These are phyloP conservation scores for Carettochelys insculpta DNA, from an alignment of 2,113 vertebrate genomes.

Conservation along the genomic window DNA sequence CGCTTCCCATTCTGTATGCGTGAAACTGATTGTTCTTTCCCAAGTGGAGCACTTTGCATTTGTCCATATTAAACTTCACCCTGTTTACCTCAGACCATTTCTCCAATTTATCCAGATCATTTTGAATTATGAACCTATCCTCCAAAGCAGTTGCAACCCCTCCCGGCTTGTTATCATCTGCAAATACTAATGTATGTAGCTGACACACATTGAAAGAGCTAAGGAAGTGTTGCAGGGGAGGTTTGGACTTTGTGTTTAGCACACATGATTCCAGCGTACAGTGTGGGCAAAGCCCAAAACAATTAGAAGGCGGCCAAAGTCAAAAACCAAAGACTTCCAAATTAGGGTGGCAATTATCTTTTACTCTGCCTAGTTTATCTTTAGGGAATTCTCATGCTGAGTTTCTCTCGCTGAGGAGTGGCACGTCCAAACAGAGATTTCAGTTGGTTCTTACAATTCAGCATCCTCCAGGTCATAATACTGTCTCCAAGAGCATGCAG, in stretches of 20 bases:
- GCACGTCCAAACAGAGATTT: not conserved
- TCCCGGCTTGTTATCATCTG: not conserved
- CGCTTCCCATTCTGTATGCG: too few relatives aligned
- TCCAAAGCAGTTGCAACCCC: too few relatives aligned
- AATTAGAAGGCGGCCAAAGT: not conserved
- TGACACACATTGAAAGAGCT: not conserved
- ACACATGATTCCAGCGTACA: not conserved
- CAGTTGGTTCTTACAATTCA: conserved; percentile 11
- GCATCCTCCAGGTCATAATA: not conserved
- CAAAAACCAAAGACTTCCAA: not conserved
- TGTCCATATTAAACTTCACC: too few relatives aligned
- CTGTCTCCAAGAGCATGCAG: conserved; percentile 7
- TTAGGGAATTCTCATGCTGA: not conserved
- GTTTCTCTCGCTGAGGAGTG: not conserved
- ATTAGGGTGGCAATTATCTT: not conserved
- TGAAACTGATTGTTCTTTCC: too few relatives aligned
- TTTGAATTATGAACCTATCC: too few relatives aligned
- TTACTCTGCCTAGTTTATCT: not conserved
- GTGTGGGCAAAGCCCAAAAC: not conserved
- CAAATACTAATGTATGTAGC: not conserved
- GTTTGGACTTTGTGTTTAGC: not conserved
- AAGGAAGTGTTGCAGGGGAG: not conserved
- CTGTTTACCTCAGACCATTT: too few relatives aligned
- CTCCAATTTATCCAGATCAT: too few relatives aligned
- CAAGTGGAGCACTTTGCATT: too few relatives aligned